Conservation (phyloP, 2,797 vertebrate species). For the Silurus aristotelis region DNA sequence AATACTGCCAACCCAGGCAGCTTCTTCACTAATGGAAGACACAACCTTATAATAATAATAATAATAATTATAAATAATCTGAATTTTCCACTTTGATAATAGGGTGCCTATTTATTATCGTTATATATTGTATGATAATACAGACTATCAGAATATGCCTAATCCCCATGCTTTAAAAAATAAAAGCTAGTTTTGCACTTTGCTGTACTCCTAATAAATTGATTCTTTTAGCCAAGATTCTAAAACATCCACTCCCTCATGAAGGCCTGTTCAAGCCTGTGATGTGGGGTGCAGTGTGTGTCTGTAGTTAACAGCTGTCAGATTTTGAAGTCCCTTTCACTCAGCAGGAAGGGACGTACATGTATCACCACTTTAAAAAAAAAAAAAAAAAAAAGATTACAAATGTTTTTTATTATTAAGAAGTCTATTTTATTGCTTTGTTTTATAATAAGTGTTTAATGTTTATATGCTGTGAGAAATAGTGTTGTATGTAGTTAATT, state of each 20-base stretch:
- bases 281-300: conserved; percentile 34
- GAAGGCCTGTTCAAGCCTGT: conserved; percentile 46
- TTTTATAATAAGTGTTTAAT: conserved; percentile 67
- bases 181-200: conserved; percentile 64
- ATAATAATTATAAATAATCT: neutral
- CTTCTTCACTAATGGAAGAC: neutral
- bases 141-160: conserved; percentile 20
- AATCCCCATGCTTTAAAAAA: conserved; percentile 48
- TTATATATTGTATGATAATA: neutral
- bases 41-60: neutral
- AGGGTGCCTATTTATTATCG: conserved; percentile 3
- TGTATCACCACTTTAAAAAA: conserved; percentile 52
- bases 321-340: conserved; percentile 32
- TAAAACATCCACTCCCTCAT: conserved; percentile 44
- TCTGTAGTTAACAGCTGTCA: conserved; percentile 23
- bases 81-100: neutral
- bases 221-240: conserved; percentile 41
- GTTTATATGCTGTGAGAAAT: conserved; percentile 64
- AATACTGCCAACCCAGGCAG: neutral
- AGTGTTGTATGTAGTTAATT: conserved; percentile 68
- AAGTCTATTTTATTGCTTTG: conserved; percentile 62
- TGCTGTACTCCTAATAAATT: conserved; percentile 41
- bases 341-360: conserved; percentile 38
- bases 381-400: conserved; percentile 42
- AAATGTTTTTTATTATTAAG: conserved; percentile 59